phyloP scores from a whole-genome alignment of 2,113 vertebrate genomes.

The Dunckerocampus dactyliophorus region DNA sequence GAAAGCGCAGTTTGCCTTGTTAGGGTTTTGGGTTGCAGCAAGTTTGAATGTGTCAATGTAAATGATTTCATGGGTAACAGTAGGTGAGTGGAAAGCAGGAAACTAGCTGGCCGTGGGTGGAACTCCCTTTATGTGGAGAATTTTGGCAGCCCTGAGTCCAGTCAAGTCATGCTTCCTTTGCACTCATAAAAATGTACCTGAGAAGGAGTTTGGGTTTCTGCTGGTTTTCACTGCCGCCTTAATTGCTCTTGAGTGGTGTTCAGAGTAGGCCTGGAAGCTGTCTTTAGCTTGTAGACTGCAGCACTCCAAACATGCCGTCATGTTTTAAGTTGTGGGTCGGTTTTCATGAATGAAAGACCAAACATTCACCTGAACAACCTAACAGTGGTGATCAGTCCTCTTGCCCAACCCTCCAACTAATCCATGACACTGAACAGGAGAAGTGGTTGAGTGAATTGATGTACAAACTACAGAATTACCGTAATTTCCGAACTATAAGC shows the following conservation, averaged over 20 bases:
- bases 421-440: too few relatives aligned
- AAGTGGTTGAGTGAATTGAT: too few relatives aligned
- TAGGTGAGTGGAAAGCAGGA: conserved; percentile 55
- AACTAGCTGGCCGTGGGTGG: conserved; percentile 37
- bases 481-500: too few relatives aligned
- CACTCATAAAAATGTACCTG: conserved; percentile 66
- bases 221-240: conserved; percentile 42
- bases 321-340: conserved; percentile 20
- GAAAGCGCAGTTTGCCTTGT: conserved; percentile 58
- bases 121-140: conserved; percentile 5
- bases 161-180: conserved; percentile 58
- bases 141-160: conserved; percentile 44
- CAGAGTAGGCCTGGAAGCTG: conserved; percentile 44
- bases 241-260: conserved; percentile 57
- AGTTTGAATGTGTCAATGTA: conserved; percentile 52
- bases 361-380: conserved; percentile 35
- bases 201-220: conserved; percentile 51
- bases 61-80: conserved; percentile 59
- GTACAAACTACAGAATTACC: too few relatives aligned
- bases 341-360: conserved; percentile 30
- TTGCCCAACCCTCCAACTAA: too few relatives aligned
- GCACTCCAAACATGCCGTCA: conserved; percentile 41
- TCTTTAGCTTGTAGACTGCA: conserved; percentile 26
- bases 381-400: neutral
- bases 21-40: conserved; percentile 57